Evolutionary conservation across 2,797 vertebrate species (phyloP).

Genomic region (Sebastes hopkinsi): DNA sequence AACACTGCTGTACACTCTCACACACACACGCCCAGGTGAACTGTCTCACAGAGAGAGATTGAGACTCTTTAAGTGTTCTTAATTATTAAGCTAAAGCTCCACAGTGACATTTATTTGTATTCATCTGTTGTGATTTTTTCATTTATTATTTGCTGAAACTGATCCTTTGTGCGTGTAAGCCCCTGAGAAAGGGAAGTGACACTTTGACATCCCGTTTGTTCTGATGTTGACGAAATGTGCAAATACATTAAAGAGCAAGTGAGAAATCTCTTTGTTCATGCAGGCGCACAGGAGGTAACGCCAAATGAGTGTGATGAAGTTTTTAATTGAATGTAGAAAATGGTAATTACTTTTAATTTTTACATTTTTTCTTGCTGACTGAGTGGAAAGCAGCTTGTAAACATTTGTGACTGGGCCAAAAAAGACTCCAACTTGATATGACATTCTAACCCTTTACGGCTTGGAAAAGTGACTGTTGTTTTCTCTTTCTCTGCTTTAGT

Average conservation of each 20-base stretch:
- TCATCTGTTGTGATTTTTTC: constrained; percentile 30
- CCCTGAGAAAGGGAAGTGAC: constrained; percentile 8
- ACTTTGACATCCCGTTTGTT: constrained; percentile 38
- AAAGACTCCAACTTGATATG: not conserved
- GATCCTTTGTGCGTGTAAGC: constrained; percentile 15
- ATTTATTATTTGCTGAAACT: constrained; percentile 21
- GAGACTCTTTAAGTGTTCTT: constrained; percentile 31
- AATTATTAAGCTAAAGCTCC: constrained; percentile 54
- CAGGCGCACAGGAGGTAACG: not conserved
- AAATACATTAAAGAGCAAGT: constrained; percentile 18
- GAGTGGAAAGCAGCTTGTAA: constrained; percentile 13
- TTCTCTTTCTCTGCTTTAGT: not conserved
- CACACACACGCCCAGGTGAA: constrained; percentile 9
- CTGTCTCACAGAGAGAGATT: constrained; percentile 18
- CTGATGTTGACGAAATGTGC: constrained; percentile 9
- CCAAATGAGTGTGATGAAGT: constrained; percentile 12
- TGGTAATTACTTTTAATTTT: not conserved
- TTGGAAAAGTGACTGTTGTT: not conserved
- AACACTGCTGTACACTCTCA: constrained; percentile 21
- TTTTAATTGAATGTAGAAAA: constrained; percentile 21
- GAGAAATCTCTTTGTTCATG: constrained; percentile 33
- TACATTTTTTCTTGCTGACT: constrained; percentile 7
- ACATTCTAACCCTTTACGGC: constrained; percentile 1
- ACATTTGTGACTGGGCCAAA: constrained; percentile 7
- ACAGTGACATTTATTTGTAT: constrained; percentile 40